phyloP scores from a whole-genome alignment of 2,113 vertebrate species.

The Megaleporinus macrocephalus region DNA sequence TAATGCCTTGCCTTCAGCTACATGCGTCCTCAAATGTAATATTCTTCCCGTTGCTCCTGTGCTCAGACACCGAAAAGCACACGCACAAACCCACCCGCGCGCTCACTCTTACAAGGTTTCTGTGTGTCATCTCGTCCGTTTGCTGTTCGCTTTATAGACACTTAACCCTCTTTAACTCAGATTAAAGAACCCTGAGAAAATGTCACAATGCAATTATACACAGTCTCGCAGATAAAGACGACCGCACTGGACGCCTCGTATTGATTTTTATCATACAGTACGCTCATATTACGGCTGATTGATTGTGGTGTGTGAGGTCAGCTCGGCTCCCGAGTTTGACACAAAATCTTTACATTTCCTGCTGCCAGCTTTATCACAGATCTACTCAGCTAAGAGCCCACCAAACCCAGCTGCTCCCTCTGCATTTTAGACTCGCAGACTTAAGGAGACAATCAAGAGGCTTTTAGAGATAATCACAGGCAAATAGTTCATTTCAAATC shows the following conservation, averaged over 20 bases:
- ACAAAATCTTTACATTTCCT: conserved; percentile 14
- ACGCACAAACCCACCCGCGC: not conserved
- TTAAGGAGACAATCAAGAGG: not conserved
- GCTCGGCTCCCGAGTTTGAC: conserved; percentile 10
- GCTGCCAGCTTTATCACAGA: not conserved
- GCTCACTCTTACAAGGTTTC: conserved; percentile 26
- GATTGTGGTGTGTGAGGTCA: conserved; percentile 7
- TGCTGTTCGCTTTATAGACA: conserved; percentile 19
- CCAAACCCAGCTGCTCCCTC: not conserved
- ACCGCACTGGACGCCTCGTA: conserved; percentile 10
- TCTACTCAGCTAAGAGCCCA: not conserved
- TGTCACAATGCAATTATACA: conserved; percentile 22
- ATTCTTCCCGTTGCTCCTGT: not conserved
- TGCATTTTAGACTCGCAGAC: not conserved
- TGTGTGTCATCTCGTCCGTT: not conserved
- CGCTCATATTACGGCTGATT: conserved; percentile 11
- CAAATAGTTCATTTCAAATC: not conserved
- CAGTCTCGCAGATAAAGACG: conserved; percentile 9
- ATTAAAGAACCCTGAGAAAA: conserved; percentile 8
- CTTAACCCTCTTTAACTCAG: conserved; percentile 29
- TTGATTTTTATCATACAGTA: conserved; percentile 38
- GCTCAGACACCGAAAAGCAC: not conserved
- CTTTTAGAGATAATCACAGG: not conserved
- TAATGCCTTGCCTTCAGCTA: conserved; percentile 1
- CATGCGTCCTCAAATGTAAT: conserved; percentile 4